phyloP scores from a whole-genome alignment of 1,140 invertebrate species.

The Triops longicaudatus region DNA sequence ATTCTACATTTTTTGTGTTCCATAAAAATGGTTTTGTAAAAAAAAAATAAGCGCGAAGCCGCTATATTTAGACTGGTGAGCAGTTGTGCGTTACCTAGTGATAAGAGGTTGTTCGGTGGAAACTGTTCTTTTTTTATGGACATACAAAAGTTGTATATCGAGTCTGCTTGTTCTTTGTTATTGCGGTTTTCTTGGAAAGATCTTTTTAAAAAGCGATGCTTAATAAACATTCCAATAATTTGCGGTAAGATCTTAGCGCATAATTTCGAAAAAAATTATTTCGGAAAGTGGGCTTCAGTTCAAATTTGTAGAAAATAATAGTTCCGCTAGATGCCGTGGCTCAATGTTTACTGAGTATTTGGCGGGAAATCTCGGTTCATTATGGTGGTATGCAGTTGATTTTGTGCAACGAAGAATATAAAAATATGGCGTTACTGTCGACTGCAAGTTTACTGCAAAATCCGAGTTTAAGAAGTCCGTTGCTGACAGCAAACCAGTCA shows the following conservation, averaged over 20 bases:
- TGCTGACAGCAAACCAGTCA: background rate
- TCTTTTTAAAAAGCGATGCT: background rate
- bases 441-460: background rate
- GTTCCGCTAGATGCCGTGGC: background rate
- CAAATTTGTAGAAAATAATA: too few species aligned
- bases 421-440: background rate
- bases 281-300: too few species aligned
- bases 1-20: conserved; percentile 1
- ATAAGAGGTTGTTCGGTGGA: conserved; percentile 14
- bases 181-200: background rate
- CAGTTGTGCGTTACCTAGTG: conserved; percentile 14
- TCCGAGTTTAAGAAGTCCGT: background rate
- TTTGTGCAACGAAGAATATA: background rate
- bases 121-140: conserved; percentile 14
- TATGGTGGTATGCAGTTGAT: background rate
- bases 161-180: background rate
- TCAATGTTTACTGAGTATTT: background rate
- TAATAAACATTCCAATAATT: background rate
- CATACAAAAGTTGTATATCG: background rate
- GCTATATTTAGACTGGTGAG: conserved; percentile 15
- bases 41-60: background rate
- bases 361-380: background rate
- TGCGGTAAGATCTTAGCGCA: background rate
- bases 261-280: background rate
- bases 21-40: conserved; percentile 13